A percentile compares a stretch with the other conserved stretches of the same genome.
Evolutionary conservation across 2,797 vertebrate species (phyloP).

Genomic region (Acanthiza pusilla): DNA sequence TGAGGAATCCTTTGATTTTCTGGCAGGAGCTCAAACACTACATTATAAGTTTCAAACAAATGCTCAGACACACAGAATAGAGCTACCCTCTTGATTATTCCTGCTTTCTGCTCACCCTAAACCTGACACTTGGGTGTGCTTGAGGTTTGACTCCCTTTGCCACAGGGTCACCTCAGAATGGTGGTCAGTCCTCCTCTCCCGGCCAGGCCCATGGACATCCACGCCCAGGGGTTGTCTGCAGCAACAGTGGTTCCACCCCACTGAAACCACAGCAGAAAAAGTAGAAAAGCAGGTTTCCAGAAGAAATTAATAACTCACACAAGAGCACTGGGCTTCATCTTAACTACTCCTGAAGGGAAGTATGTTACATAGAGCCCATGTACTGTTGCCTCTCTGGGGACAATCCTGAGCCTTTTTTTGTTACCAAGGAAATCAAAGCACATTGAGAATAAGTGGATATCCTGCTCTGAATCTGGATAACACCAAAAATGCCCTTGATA

Average conservation of each 20-base stretch:
- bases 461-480: background rate
- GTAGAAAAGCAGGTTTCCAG: background rate
- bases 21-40: background rate
- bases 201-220: accelerated
- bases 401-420: background rate
- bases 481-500: background rate
- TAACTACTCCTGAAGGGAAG: background rate
- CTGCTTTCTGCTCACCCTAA: background rate
- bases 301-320: background rate
- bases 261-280: background rate
- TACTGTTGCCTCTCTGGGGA: background rate
- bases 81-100: no score
- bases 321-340: background rate
- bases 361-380: accelerated
- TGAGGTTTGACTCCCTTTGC: background rate
- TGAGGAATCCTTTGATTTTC: background rate
- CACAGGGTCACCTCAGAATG: background rate
- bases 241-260: background rate
- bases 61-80: background rate
- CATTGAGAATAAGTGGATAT: background rate
- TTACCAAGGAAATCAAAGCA: background rate
- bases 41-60: background rate
- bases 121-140: background rate
- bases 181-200: background rate
- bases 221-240: background rate